phyloP scores from a whole-genome alignment of 2,113 vertebrate genomes.

The Danionella cerebrum region DNA sequence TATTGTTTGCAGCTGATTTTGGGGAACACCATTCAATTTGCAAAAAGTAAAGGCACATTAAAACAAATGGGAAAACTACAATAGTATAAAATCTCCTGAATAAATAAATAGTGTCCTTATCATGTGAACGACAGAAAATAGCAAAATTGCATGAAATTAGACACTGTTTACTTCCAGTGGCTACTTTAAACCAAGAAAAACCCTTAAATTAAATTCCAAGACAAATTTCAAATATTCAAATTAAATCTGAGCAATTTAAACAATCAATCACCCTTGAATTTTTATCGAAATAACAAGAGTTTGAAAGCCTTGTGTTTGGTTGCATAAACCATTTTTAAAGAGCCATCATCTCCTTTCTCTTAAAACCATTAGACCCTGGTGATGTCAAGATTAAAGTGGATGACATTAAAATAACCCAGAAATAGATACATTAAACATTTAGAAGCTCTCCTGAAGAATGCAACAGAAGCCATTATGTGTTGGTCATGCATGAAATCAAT shows the following conservation, averaged over 20 bases:
- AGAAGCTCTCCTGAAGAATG: not conserved
- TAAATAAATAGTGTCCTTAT: constrained; percentile 1
- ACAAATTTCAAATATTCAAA: no score
- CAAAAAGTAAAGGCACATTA: not conserved
- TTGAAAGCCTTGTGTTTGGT: no score
- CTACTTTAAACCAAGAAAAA: constrained; percentile 38
- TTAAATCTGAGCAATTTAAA: no score
- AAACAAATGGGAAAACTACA: constrained; percentile 1
- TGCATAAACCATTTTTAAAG: constrained; percentile 3
- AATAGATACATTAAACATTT: not conserved
- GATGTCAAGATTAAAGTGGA: not conserved
- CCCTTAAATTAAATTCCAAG: no score
- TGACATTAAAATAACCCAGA: not conserved
- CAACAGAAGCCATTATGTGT: not conserved
- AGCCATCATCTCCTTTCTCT: not conserved
- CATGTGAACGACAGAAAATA: constrained; percentile 32
- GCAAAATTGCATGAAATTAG: constrained; percentile 7
- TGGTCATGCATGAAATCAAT: not conserved
- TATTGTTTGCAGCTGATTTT: no score
- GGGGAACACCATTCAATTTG: no score
- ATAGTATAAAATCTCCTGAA: no score
- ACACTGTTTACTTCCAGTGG: constrained; percentile 25
- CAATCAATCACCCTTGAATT: not conserved
- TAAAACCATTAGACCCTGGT: no score
- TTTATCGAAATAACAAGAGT: not conserved